phyloP scores from a whole-genome alignment of 2,113 vertebrate species.

The Hemiprocne comata region DNA sequence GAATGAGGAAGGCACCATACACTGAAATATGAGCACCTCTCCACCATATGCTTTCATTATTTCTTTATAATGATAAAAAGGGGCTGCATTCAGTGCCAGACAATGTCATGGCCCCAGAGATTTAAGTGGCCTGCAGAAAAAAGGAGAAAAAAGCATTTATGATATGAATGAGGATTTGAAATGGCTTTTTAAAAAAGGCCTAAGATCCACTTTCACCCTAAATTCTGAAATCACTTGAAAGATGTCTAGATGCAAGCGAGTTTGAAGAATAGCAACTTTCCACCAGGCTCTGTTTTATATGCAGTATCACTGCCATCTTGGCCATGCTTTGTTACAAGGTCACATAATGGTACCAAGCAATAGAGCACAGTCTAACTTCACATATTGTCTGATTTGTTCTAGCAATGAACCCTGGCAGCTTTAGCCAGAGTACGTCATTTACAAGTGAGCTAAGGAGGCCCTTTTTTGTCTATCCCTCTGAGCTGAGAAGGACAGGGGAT shows the following conservation, averaged over 20 bases:
- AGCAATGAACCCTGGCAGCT: background rate
- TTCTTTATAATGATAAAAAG: slow-evolving; percentile 74
- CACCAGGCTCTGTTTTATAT: slow-evolving; percentile 18
- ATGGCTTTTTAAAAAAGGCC: slow-evolving; percentile 54
- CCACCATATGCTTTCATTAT: slow-evolving; percentile 70
- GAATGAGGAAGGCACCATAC: slow-evolving; percentile 40
- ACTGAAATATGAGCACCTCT: slow-evolving; percentile 56
- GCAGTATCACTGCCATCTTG: slow-evolving; percentile 24
- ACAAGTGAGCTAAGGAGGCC: background rate
- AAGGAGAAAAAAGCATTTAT: slow-evolving; percentile 50
- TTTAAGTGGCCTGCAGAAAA: slow-evolving; percentile 35
- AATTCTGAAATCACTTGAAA: slow-evolving; percentile 59
- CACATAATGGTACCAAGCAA: slow-evolving; percentile 26
- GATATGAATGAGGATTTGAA: slow-evolving; percentile 57
- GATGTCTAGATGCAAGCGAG: slow-evolving; percentile 31
- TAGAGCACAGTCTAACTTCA: background rate
- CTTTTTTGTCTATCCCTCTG: background rate
- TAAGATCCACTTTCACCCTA: slow-evolving; percentile 59
- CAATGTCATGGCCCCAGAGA: slow-evolving; percentile 65
- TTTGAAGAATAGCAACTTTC: slow-evolving; percentile 60
- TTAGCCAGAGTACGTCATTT: background rate
- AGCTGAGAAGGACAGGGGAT: background rate
- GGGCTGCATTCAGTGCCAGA: slow-evolving; percentile 69
- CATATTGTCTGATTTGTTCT: slow-evolving; percentile 42
- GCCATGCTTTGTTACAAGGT: slow-evolving; percentile 52